These are phyloP conservation scores for Polyploca ridens DNA, from an alignment of 2,888 invertebrate species.

Conservation along the genomic window DNA sequence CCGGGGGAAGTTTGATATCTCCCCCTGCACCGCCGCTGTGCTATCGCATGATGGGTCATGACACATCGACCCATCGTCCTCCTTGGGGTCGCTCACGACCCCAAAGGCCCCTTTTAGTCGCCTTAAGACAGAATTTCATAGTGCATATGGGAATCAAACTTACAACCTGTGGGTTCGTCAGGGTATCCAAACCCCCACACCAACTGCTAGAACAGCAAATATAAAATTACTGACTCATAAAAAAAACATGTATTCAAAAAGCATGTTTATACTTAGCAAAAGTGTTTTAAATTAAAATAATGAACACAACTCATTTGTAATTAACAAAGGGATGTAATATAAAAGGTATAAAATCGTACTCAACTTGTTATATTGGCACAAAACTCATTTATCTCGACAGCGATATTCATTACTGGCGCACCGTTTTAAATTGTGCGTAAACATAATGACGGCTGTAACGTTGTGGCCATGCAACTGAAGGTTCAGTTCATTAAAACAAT, in stretches of 20 bases:
- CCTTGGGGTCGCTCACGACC: too few species aligned
- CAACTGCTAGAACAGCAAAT: too few species aligned
- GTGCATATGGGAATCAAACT: too few species aligned
- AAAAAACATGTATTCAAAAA: background rate
- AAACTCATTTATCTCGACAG: conserved; percentile 59
- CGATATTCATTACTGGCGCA: conserved; percentile 60
- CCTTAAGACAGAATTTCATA: too few species aligned
- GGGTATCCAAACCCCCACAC: too few species aligned
- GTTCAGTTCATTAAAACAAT: background rate
- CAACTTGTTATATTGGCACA: conserved; percentile 47
- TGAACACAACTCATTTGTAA: conserved; percentile 5
- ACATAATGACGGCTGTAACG: conserved; percentile 58
- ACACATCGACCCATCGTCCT: too few species aligned
- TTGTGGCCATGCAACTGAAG: conserved; percentile 38
- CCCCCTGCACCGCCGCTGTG: too few species aligned
- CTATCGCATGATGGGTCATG: too few species aligned
- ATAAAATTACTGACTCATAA: background rate
- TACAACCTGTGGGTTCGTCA: too few species aligned
- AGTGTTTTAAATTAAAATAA: background rate
- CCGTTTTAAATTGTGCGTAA: conserved; percentile 68
- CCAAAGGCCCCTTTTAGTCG: too few species aligned
- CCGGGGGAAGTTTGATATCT: too few species aligned
- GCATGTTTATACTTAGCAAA: background rate
- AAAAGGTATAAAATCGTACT: conserved; percentile 15
- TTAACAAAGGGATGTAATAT: conserved; percentile 11